Base-by-base conservation (phyloP, 2,888 invertebrate genomes). In the Ormyrus rosae region DNA sequence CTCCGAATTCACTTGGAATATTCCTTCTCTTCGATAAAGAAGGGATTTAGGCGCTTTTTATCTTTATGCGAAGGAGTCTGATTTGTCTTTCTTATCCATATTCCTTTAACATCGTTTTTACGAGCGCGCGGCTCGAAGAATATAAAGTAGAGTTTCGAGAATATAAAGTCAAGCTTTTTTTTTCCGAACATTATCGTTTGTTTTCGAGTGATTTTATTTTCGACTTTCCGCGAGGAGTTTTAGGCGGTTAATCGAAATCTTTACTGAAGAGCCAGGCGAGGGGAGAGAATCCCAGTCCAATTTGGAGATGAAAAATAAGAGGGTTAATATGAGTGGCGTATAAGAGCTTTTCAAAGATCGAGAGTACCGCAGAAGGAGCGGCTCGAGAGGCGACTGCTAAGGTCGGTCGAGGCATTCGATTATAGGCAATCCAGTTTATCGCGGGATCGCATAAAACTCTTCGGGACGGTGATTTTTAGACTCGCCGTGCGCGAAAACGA, bases 381-480 rank as follows among this genome's bases (percentile, higher is more conserved):
- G 75, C 55, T 48, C 13, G 75, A 5, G 61, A 45, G 19, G 67
- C 6, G 55, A 4, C 63, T 7, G 70, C 11, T 45, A 63, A 70
- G 61, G 70, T 73, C 51, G 64, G 67, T 71, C 73, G 77, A 64
- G 61, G 80, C 76, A 77, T 72, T 81, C 80, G 79, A 82, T 73
- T 75, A 78, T 71, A 68, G 69, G 73, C 76, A 81, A 83, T 83
- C 80, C 71, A 78, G 74, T 71, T 79, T 80, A 83, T 82, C 80
- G 67, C 53, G 64, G 63, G 61, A 78, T 76, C 73, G 73, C 75
- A 82, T 79, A 81, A 72, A 78, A 69, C 76, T 72, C 67, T 2
- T 19, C 13, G 56, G 71, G 67, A 81, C 83, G 82, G 83, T 85
- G 86, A 88, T 87, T 88, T 88, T 89, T 88, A 86, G 84, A 86